These are phyloP conservation scores for Suricata suricatta DNA, from an alignment of 2,113 vertebrate species.

Conservation along the genomic window DNA sequence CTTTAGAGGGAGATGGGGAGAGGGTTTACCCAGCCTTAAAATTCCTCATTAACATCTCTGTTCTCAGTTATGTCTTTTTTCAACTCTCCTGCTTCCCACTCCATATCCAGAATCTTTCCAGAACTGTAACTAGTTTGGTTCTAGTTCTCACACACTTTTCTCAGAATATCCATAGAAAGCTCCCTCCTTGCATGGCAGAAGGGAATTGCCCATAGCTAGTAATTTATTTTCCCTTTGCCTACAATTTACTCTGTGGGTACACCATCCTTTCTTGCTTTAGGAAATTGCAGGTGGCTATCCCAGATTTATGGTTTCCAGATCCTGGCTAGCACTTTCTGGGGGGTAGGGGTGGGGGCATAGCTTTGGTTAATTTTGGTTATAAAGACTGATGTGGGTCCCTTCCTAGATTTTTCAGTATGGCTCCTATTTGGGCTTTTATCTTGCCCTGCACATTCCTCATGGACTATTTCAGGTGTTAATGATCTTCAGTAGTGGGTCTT, in stretches of 20 bases:
- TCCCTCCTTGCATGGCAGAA: neutral
- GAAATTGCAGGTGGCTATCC: neutral
- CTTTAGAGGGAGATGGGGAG: neutral
- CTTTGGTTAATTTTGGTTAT: neutral
- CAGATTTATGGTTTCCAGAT: neutral
- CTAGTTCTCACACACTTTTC: neutral
- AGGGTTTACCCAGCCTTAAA: neutral
- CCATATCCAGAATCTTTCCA: neutral
- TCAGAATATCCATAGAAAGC: neutral
- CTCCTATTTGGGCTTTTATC: neutral
- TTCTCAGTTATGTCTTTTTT: neutral
- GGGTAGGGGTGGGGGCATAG: neutral
- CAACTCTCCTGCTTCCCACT: neutral
- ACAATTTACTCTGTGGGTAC: neutral
- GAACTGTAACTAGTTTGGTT: neutral
- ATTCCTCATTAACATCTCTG: neutral
- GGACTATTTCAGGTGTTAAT: slow-evolving; percentile 46
- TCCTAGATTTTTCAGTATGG: neutral
- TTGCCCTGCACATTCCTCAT: neutral
- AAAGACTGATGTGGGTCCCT: neutral
- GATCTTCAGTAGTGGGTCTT: slow-evolving; percentile 16
- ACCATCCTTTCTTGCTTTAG: neutral
- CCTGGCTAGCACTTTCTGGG: neutral
- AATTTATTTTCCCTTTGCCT: slow-evolving; percentile 19
- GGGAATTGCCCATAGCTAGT: neutral